Percentiles rank a stretch among this genome's conserved stretches.
Evolutionary conservation across 2,888 invertebrate genomes (phyloP).

Genomic region (Lasius fuliginosus): DNA sequence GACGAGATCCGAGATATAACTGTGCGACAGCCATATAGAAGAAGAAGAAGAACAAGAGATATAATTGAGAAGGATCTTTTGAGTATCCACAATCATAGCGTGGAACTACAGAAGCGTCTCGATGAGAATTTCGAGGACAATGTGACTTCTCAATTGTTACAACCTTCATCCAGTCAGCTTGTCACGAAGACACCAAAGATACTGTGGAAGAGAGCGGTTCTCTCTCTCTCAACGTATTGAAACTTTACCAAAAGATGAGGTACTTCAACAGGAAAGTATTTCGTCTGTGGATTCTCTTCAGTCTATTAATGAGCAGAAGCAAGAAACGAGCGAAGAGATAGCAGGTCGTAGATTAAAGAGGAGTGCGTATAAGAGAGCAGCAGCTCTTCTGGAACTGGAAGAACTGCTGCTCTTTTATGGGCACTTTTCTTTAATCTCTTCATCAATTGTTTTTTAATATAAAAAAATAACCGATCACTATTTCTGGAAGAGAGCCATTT

Average conservation of each 20-base stretch:
- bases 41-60: too few species aligned
- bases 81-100: slow-evolving; percentile 59
- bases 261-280: slow-evolving; percentile 49
- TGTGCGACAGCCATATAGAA: too few species aligned
- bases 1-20: slow-evolving; percentile 60
- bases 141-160: slow-evolving; percentile 73
- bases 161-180: slow-evolving; percentile 73
- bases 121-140: slow-evolving; percentile 60
- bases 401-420: too few species aligned
- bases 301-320: slow-evolving; percentile 1
- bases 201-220: slow-evolving; percentile 68
- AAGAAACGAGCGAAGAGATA: slow-evolving; percentile 25
- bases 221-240: slow-evolving; percentile 80
- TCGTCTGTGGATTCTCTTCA: neutral
- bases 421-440: too few species aligned
- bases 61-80: slow-evolving; percentile 71
- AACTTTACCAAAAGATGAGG: slow-evolving; percentile 81
- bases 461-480: slow-evolving; percentile 72
- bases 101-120: slow-evolving; percentile 64
- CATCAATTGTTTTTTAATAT: slow-evolving; percentile 63
- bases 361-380: slow-evolving; percentile 80
- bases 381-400: neutral
- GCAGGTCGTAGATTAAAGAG: slow-evolving; percentile 68
- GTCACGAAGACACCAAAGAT: slow-evolving; percentile 82
- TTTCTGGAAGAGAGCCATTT: slow-evolving; percentile 69